Conservation (phyloP, 2,113 vertebrate genomes). For the Holacanthus passer region DNA sequence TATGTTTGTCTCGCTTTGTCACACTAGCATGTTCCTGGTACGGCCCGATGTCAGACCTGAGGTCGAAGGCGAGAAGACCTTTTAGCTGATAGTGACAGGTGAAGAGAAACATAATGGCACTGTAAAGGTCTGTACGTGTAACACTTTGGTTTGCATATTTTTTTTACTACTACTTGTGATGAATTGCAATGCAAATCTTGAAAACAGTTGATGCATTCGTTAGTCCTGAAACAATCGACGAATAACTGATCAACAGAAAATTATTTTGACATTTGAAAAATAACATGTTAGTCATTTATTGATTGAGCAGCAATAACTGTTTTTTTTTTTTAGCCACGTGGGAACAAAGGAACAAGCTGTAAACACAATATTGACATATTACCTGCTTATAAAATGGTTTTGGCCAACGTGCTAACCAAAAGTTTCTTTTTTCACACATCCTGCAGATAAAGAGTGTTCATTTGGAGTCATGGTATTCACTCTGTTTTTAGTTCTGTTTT, state of each 20-base stretch:
- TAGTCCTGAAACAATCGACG: not conserved
- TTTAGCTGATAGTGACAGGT: not conserved
- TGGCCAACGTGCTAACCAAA: not conserved
- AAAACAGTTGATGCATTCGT: not conserved
- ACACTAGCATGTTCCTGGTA: conserved; percentile 2
- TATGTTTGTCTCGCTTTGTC: conserved; percentile 27
- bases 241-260: not conserved
- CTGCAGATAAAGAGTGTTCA: too few species aligned
- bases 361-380: not conserved
- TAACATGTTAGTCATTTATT: not conserved
- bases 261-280: not conserved
- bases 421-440: too few species aligned
- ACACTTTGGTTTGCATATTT: not conserved
- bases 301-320: not conserved
- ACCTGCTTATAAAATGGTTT: not conserved
- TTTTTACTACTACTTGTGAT: not conserved
- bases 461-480: too few species aligned
- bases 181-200: not conserved
- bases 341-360: not conserved
- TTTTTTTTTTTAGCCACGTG: not conserved
- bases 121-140: not conserved
- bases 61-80: not conserved
- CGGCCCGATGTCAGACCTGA: conserved; percentile 10
- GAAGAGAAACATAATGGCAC: conserved; percentile 9
- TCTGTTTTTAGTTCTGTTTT: too few species aligned